Evolutionary conservation across 2,797 vertebrate species (phyloP).

Genomic region (Columba guinea): DNA sequence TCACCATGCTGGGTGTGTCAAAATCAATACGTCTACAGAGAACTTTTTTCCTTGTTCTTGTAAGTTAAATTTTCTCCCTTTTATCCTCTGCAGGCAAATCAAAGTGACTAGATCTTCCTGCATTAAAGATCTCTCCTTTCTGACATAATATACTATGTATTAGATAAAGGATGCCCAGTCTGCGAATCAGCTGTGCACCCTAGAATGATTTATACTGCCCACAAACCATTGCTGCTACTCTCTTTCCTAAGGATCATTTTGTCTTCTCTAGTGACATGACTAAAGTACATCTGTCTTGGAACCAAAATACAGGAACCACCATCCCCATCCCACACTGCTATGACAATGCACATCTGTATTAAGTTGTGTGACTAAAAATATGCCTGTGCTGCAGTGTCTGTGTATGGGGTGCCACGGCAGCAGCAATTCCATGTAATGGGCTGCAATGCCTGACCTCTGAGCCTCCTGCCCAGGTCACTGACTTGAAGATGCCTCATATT

Average conservation of each 20-base stretch:
- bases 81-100: background rate
- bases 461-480: background rate
- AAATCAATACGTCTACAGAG: background rate
- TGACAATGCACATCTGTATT: accelerated
- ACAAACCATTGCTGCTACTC: background rate
- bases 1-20: background rate
- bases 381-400: background rate
- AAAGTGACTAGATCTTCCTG: background rate
- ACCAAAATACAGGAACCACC: background rate
- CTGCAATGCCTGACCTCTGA: background rate
- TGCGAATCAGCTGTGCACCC: background rate
- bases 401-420: background rate
- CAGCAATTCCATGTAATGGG: background rate
- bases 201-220: background rate
- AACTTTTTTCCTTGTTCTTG: background rate
- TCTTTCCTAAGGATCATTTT: background rate
- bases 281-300: background rate
- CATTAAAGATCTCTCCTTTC: background rate
- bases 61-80: background rate
- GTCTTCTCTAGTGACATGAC: background rate
- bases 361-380: background rate
- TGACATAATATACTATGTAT: background rate
- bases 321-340: background rate
- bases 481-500: background rate
- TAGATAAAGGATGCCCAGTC: background rate